Conservation (phyloP, 2,888 invertebrate genomes). For the Heliconius cydno region DNA sequence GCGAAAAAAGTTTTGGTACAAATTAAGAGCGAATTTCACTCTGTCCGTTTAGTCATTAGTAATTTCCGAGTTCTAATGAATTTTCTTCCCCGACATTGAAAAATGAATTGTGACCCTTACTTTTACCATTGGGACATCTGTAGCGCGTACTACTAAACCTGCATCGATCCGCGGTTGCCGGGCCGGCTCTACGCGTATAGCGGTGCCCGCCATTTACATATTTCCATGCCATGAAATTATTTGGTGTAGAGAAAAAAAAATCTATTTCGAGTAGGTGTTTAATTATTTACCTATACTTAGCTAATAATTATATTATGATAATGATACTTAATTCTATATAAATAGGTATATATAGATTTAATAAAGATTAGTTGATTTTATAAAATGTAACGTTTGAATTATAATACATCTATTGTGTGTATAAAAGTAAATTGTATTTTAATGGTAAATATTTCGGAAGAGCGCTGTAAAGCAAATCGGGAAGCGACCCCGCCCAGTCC, state of each 20-base stretch:
- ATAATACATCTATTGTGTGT: constrained; percentile 12
- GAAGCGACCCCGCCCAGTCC: constrained; percentile 58
- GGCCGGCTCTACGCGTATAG: constrained; percentile 49
- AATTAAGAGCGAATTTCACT: constrained; percentile 83
- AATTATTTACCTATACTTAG: background rate
- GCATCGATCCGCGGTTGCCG: constrained; percentile 62
- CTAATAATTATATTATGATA: background rate
- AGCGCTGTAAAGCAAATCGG: constrained; percentile 58
- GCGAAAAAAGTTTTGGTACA: constrained; percentile 79
- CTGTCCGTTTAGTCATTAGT: constrained; percentile 82
- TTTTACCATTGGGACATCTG: constrained; percentile 68
- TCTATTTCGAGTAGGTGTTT: background rate
- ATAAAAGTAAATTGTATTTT: constrained; percentile 33
- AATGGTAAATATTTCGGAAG: constrained; percentile 57
- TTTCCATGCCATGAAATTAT: constrained; percentile 40
- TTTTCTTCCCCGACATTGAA: constrained; percentile 82
- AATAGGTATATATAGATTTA: background rate
- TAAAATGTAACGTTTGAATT: background rate
- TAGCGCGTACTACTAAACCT: constrained; percentile 58
- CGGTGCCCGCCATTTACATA: constrained; percentile 51
- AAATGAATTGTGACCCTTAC: constrained; percentile 79
- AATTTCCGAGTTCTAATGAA: constrained; percentile 84
- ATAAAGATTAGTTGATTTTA: background rate
- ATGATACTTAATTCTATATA: background rate
- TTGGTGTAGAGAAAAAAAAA: constrained; percentile 21